These are phyloP conservation scores for Ophraella communa DNA, from an alignment of 2,888 invertebrate genomes.

Conservation along the genomic window DNA sequence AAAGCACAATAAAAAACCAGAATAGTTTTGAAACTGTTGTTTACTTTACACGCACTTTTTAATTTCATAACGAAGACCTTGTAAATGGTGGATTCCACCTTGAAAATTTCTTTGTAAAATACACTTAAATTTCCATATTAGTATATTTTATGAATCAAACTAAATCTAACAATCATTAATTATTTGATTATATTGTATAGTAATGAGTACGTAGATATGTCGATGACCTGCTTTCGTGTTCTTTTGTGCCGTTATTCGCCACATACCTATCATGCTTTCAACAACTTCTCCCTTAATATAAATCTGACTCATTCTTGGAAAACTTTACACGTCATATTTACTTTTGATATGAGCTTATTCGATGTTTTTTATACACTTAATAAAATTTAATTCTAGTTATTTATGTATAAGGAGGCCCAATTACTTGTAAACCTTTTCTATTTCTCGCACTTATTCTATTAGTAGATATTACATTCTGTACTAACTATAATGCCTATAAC, in stretches of 20 bases:
- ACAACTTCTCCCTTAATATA: slow-evolving; percentile 6
- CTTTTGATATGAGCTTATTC: background rate
- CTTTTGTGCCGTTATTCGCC: slow-evolving; percentile 46
- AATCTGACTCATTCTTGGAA: slow-evolving; percentile 19
- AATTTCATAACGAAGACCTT: slow-evolving; percentile 23
- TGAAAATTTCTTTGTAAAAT: slow-evolving; percentile 15
- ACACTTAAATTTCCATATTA: background rate
- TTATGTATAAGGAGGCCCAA: background rate
- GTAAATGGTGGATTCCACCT: slow-evolving; percentile 46
- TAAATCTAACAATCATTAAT: background rate
- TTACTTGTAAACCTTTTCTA: background rate
- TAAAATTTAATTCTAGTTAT: background rate
- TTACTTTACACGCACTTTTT: slow-evolving; percentile 36
- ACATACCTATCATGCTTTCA: slow-evolving; percentile 14
- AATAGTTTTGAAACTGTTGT: slow-evolving; percentile 1
- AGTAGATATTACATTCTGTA: background rate
- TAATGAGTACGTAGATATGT: slow-evolving; percentile 30
- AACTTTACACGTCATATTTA: slow-evolving; percentile 10
- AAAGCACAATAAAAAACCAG: background rate
- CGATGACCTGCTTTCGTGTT: slow-evolving; percentile 48
- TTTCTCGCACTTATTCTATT: background rate
- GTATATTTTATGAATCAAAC: background rate
- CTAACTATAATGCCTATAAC: too few relatives aligned
- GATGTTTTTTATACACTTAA: background rate
- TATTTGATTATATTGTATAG: background rate